Percentiles rank a stretch among this genome's conserved stretches.
These are phyloP conservation scores for Quadriops clusia DNA, from an alignment of 2,888 invertebrate species.

Conservation along the genomic window DNA sequence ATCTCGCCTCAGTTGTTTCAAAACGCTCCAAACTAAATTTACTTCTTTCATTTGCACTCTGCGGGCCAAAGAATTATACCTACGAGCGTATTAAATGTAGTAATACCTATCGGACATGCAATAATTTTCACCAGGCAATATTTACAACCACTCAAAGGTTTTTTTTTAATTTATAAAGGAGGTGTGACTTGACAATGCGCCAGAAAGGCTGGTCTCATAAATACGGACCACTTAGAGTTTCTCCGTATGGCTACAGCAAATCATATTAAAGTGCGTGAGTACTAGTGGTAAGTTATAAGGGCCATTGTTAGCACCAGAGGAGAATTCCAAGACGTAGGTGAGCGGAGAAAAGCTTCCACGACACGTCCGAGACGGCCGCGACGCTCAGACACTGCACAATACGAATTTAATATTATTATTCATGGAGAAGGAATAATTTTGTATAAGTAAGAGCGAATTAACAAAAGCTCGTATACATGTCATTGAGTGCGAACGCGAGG, in stretches of 20 bases:
- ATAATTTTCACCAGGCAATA: too few relatives aligned
- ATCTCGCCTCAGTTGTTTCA: too few relatives aligned
- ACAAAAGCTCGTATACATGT: constrained; percentile 19
- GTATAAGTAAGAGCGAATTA: constrained; percentile 16
- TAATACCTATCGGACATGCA: too few relatives aligned
- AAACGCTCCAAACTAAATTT: too few relatives aligned
- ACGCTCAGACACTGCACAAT: constrained; percentile 10
- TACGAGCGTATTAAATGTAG: too few relatives aligned
- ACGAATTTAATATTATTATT: constrained; percentile 9
- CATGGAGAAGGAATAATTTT: constrained; percentile 5
- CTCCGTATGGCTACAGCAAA: constrained; percentile 15
- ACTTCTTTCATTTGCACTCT: too few relatives aligned
- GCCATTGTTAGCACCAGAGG: constrained; percentile 11
- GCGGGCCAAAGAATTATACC: too few relatives aligned
- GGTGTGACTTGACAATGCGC: constrained; percentile 19
- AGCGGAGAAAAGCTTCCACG: constrained; percentile 10
- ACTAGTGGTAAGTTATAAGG: constrained; percentile 6
- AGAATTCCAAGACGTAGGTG: constrained; percentile 11
- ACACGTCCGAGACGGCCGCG: constrained; percentile 8
- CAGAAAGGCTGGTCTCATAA: constrained; percentile 16
- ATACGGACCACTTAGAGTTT: constrained; percentile 18
- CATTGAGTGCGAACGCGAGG: constrained; percentile 7
- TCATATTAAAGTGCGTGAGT: constrained; percentile 17
- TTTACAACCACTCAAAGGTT: constrained; percentile 1
- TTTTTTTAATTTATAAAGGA: constrained; percentile 12